Evolutionary conservation across 2,113 vertebrate species (phyloP).

Genomic region (Pantherophis guttatus): DNA sequence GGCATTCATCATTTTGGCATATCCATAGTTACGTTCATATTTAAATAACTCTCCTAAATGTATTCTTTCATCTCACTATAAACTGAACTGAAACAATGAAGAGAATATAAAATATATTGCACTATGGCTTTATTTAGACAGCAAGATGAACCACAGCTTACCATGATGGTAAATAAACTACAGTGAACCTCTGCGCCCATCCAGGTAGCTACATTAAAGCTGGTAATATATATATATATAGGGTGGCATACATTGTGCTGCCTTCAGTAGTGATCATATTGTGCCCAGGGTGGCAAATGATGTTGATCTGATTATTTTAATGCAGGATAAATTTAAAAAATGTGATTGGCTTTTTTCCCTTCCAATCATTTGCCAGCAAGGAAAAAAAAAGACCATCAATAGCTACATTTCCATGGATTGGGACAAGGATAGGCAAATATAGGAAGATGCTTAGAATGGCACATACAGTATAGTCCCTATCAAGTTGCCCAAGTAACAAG

Average conservation of each 20-base stretch:
- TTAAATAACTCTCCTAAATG: conserved; percentile 50
- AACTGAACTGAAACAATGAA: conserved; percentile 55
- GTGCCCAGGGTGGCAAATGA: not conserved
- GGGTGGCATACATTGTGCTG: not conserved
- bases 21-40: conserved; percentile 66
- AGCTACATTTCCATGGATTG: not conserved
- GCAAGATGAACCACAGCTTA: not conserved
- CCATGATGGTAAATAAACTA: not conserved
- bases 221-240: not conserved
- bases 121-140: conserved; percentile 17
- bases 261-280: not conserved
- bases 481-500: not conserved
- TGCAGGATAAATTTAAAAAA: not conserved
- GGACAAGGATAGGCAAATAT: not conserved
- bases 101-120: conserved; percentile 61
- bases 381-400: not conserved
- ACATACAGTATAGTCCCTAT: not conserved
- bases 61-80: conserved; percentile 58
- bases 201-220: not conserved
- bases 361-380: not conserved
- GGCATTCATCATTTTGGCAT: conserved; percentile 66
- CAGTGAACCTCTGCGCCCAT: not conserved
- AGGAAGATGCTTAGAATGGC: not conserved
- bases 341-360: not conserved
- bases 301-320: not conserved